These are phyloP conservation scores for Bagarius yarrelli DNA, from an alignment of 2,113 vertebrate species.

Conservation along the genomic window DNA sequence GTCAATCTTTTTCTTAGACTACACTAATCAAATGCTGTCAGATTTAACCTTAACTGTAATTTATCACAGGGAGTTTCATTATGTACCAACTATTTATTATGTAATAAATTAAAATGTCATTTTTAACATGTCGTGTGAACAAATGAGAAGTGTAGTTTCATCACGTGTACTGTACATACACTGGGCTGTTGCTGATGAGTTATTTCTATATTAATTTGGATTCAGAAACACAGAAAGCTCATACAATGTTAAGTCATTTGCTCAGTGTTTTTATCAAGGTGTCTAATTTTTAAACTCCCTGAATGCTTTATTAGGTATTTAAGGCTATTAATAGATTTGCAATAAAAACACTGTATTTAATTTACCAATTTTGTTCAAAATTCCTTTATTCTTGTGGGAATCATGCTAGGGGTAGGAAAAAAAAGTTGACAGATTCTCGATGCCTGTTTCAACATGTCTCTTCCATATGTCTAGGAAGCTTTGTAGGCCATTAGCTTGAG, in stretches of 20 bases:
- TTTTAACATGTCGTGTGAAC: not conserved
- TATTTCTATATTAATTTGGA: not conserved
- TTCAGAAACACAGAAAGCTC: not conserved
- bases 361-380: not conserved
- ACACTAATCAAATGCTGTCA: slow-evolving; percentile 58
- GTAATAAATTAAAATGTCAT: not conserved
- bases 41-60: slow-evolving; percentile 48
- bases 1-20: slow-evolving; percentile 38
- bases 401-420: slow-evolving; percentile 5
- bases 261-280: not conserved
- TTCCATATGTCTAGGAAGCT: slow-evolving; percentile 16
- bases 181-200: not conserved
- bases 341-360: not conserved
- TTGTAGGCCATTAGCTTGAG: slow-evolving; percentile 12
- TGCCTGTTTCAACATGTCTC: slow-evolving; percentile 39
- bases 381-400: slow-evolving; percentile 20
- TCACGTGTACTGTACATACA: not conserved
- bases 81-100: not conserved
- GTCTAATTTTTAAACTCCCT: not conserved
- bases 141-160: not conserved
- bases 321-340: not conserved
- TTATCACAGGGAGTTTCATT: slow-evolving; percentile 30
- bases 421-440: slow-evolving; percentile 1
- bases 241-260: not conserved
- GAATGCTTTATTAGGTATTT: not conserved